phyloP scores from a whole-genome alignment of 2,888 invertebrate species.

The Troglohyphantes excavatus region DNA sequence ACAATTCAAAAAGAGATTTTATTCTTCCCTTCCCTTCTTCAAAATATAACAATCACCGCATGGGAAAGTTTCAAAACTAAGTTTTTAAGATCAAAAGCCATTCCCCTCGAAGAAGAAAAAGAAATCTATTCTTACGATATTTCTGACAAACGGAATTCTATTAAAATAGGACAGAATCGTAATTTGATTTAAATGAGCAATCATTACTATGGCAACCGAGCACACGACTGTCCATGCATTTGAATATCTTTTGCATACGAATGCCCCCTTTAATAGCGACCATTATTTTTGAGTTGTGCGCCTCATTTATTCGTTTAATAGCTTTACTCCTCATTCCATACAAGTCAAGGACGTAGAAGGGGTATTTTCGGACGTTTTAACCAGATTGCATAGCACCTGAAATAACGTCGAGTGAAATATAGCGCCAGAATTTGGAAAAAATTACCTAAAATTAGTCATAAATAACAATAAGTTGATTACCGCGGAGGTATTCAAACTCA shows the following conservation, averaged over 20 bases:
- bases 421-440: neutral
- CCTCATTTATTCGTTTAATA: slow-evolving; percentile 60
- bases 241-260: slow-evolving; percentile 48
- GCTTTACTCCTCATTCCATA: neutral
- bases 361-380: slow-evolving; percentile 55
- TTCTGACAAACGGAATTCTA: neutral
- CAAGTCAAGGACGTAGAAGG: slow-evolving; percentile 29
- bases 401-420: neutral
- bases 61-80: too few species aligned
- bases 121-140: neutral
- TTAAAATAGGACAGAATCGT: neutral
- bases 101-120: neutral
- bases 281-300: slow-evolving; percentile 26
- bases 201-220: slow-evolving; percentile 27
- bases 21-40: too few species aligned
- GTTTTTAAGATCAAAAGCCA: too few species aligned
- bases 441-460: neutral
- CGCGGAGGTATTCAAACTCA: too few species aligned
- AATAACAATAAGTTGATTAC: neutral
- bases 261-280: slow-evolving; percentile 8
- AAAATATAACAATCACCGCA: too few species aligned
- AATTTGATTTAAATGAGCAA: slow-evolving; percentile 15
- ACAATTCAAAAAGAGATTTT: too few species aligned
- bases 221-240: neutral
- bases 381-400: slow-evolving; percentile 34